A percentile compares a stretch with the other conserved stretches of the same genome.
Conservation (phyloP, 2,113 vertebrate genomes). For the Grammomys dolichurus region DNA sequence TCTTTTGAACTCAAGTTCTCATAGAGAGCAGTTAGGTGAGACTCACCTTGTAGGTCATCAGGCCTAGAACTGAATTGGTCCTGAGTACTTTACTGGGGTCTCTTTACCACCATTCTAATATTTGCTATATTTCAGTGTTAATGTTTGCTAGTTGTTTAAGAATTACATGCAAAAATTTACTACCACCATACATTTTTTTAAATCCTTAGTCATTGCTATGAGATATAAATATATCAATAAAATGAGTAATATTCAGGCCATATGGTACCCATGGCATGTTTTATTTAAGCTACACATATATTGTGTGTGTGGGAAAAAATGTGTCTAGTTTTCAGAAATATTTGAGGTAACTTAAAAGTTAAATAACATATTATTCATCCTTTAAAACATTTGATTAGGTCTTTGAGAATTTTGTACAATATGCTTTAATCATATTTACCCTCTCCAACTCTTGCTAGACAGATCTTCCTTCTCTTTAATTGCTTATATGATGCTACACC, state of each 20-base stretch:
- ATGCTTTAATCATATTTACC: not conserved
- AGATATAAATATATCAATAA: not conserved
- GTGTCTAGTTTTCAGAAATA: not conserved
- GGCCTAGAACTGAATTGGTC: not conserved
- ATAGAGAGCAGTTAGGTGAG: not conserved
- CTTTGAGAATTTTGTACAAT: not conserved
- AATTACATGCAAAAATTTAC: slow-evolving; percentile 1
- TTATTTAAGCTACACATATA: not conserved
- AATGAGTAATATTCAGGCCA: not conserved
- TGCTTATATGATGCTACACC: not conserved
- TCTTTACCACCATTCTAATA: not conserved
- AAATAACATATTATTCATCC: not conserved
- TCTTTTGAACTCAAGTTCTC: slow-evolving; percentile 10
- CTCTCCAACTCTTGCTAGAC: not conserved
- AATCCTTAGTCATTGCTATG: not conserved
- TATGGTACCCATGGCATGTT: not conserved
- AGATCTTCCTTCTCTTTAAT: not conserved
- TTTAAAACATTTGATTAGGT: not conserved
- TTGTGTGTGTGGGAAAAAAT: not conserved
- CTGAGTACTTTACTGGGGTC: not conserved
- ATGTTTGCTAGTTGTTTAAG: slow-evolving; percentile 31
- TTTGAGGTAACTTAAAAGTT: not conserved
- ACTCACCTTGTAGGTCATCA: not conserved
- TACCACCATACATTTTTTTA: not conserved
- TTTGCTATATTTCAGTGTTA: not conserved